Conservation (phyloP, 2,888 invertebrate genomes). For the Gasteruption jaculator region DNA sequence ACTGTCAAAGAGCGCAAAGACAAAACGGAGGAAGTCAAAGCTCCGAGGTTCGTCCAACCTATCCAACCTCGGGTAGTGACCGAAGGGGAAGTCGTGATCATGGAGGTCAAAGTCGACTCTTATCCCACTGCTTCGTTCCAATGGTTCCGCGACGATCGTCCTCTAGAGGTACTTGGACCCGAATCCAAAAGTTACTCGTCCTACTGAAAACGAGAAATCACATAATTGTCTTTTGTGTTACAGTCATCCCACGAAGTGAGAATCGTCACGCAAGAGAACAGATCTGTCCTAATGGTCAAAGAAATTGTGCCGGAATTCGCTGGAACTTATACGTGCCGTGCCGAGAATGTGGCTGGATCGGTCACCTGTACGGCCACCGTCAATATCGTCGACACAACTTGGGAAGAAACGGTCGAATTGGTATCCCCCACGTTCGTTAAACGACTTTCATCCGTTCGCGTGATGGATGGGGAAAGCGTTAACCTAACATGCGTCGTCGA, state of each 20-base stretch:
- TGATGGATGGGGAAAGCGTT: constrained; percentile 89
- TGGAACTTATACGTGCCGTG: constrained; percentile 81
- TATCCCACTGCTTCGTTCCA: constrained; percentile 78
- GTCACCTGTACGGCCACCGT: constrained; percentile 80
- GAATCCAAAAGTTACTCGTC: too few relatives aligned
- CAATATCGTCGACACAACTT: constrained; percentile 58
- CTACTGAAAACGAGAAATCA: constrained; percentile 3
- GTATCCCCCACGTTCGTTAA: constrained; percentile 74
- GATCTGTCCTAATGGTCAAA: constrained; percentile 74
- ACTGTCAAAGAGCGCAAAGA: constrained; percentile 62
- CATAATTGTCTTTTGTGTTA: constrained; percentile 15
- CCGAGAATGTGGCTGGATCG: constrained; percentile 85
- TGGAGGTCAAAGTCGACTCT: constrained; percentile 74
- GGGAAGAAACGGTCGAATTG: constrained; percentile 60
- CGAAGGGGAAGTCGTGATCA: constrained; percentile 71
- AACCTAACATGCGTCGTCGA: constrained; percentile 67
- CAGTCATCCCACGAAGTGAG: constrained; percentile 65
- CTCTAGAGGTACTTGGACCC: constrained; percentile 59
- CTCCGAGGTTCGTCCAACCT: constrained; percentile 71
- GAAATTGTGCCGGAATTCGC: constrained; percentile 65
- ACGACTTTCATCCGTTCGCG: constrained; percentile 67
- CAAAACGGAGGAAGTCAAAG: constrained; percentile 58
- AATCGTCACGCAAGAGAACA: constrained; percentile 70
- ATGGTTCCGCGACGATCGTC: constrained; percentile 77
- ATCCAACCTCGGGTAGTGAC: constrained; percentile 67